These are phyloP conservation scores for Ruditapes philippinarum DNA, from an alignment of 1,140 invertebrate genomes.

Conservation along the genomic window DNA sequence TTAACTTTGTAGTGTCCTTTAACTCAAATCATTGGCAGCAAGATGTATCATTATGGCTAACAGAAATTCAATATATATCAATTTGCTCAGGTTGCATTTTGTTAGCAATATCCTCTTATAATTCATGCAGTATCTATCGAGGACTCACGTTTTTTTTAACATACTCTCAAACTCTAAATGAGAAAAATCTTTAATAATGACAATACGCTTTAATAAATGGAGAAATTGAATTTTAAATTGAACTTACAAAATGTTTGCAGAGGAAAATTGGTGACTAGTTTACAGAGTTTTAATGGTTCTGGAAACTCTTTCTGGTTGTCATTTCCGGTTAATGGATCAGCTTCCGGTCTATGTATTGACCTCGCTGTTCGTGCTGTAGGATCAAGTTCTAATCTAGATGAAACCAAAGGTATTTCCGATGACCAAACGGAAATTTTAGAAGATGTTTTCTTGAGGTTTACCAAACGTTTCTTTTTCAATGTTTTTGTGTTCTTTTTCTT, in stretches of 20 bases:
- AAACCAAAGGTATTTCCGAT: background rate
- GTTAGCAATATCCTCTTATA: too few relatives aligned
- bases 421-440: slow-evolving; percentile 45
- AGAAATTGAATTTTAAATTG: too few relatives aligned
- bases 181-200: too few relatives aligned
- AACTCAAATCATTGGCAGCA: too few relatives aligned
- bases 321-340: background rate
- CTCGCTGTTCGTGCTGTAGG: background rate
- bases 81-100: too few relatives aligned
- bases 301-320: background rate
- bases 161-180: too few relatives aligned
- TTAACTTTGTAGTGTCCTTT: too few relatives aligned
- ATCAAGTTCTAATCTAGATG: background rate
- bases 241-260: slow-evolving; percentile 49
- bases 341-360: background rate
- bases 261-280: slow-evolving; percentile 44
- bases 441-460: slow-evolving; percentile 36
- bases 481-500: background rate
- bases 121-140: too few relatives aligned
- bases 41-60: too few relatives aligned
- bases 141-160: too few relatives aligned
- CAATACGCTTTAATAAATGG: too few relatives aligned
- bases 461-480: slow-evolving; percentile 30
- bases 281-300: slow-evolving; percentile 43
- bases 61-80: too few relatives aligned